These are phyloP conservation scores for Gerris lacustris DNA, from an alignment of 2,888 invertebrate species.

Conservation along the genomic window DNA sequence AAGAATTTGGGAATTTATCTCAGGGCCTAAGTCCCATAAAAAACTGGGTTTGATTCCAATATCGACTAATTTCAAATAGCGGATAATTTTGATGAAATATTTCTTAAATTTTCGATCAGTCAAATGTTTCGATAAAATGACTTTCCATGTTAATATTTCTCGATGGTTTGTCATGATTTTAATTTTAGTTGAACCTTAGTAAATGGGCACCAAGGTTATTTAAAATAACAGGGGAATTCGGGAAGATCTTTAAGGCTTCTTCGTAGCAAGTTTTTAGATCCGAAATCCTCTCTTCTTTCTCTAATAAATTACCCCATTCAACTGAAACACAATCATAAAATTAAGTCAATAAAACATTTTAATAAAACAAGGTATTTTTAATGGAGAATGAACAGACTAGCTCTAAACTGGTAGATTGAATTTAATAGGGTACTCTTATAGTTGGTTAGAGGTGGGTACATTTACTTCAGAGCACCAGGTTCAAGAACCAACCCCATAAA, in stretches of 20 bases:
- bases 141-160: neutral
- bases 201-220: slow-evolving; percentile 43
- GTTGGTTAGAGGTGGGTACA: no score
- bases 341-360: neutral
- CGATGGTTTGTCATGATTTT: neutral
- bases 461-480: no score
- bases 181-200: slow-evolving; percentile 37
- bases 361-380: neutral
- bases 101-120: slow-evolving; percentile 3
- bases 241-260: slow-evolving; percentile 40
- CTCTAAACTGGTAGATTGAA: no score
- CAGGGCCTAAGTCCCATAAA: slow-evolving; percentile 22
- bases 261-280: slow-evolving; percentile 38
- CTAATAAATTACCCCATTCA: slow-evolving; percentile 33
- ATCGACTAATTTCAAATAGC: slow-evolving; percentile 29
- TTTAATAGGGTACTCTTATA: no score
- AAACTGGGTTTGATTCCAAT: slow-evolving; percentile 30
- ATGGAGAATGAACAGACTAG: no score
- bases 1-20: slow-evolving; percentile 22
- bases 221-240: slow-evolving; percentile 40
- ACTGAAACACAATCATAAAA: slow-evolving; percentile 24
- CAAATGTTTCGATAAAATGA: slow-evolving; percentile 7
- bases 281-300: slow-evolving; percentile 33
- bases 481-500: no score
- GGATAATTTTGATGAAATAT: neutral